These are phyloP conservation scores for Pseudomyrmex flavicornis DNA, from an alignment of 1,140 invertebrate species.

Conservation along the genomic window DNA sequence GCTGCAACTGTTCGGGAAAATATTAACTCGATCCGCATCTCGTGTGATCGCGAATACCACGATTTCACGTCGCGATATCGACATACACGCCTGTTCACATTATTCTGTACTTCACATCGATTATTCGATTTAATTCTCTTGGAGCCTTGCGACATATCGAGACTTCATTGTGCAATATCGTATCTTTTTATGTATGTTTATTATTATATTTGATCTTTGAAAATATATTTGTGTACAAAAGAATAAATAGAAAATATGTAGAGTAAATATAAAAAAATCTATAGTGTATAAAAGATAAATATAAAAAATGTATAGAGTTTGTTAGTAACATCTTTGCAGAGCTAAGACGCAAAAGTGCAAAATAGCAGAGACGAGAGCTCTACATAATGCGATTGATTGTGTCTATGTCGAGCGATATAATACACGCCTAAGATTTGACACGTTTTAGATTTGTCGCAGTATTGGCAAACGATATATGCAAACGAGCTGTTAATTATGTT, in stretches of 20 bases:
- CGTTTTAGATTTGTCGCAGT: conserved; percentile 3
- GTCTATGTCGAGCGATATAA: not conserved
- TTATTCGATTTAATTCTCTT: not conserved
- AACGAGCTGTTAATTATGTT: conserved; percentile 57
- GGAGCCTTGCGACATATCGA: not conserved
- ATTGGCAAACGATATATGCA: conserved; percentile 24
- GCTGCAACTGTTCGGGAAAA: conserved; percentile 64
- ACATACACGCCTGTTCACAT: conserved; percentile 16
- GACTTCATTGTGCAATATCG: not conserved
- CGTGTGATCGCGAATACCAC: conserved; percentile 61
- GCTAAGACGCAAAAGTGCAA: conserved; percentile 1
- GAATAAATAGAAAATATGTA: too few species aligned
- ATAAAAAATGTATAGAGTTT: not conserved
- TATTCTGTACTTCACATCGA: conserved; percentile 2
- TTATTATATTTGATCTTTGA: too few species aligned
- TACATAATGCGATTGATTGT: conserved; percentile 25
- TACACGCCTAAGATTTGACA: conserved; percentile 38
- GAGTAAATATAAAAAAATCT: not conserved
- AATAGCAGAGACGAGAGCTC: conserved; percentile 13
- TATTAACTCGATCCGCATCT: conserved; percentile 74
- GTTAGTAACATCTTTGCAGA: too few species aligned
- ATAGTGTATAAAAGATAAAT: too few species aligned
- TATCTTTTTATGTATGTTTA: not conserved
- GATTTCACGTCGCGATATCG: conserved; percentile 39
- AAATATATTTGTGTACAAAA: too few species aligned